These are phyloP conservation scores for Scaptomyza reducta DNA, from an alignment of 2,888 invertebrate species.

Conservation along the genomic window DNA sequence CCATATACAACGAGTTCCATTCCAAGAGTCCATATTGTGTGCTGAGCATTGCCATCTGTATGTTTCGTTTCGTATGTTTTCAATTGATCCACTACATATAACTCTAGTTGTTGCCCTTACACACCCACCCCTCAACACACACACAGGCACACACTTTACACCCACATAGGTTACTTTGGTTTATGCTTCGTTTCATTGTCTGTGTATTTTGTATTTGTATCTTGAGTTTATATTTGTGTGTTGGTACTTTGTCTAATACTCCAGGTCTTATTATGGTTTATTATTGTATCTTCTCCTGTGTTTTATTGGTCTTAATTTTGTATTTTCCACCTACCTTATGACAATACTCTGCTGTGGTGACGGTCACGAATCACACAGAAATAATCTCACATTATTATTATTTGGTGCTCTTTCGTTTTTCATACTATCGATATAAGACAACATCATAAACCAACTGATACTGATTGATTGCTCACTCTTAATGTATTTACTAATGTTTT, in stretches of 20 bases:
- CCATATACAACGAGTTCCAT: slow-evolving; percentile 5
- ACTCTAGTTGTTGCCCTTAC: slow-evolving; percentile 3
- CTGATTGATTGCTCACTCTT: neutral
- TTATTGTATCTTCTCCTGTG: slow-evolving; percentile 26
- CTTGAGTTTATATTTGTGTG: slow-evolving; percentile 6
- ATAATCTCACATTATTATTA: slow-evolving; percentile 23
- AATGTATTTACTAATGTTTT: slow-evolving; percentile 21
- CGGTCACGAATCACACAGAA: slow-evolving; percentile 54
- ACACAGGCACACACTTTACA: slow-evolving; percentile 17
- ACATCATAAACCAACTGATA: slow-evolving; percentile 9
- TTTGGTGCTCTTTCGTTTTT: slow-evolving; percentile 56
- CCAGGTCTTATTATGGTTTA: slow-evolving; percentile 23
- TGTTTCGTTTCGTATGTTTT: slow-evolving; percentile 54
- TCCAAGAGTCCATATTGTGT: slow-evolving; percentile 49
- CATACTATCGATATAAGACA: slow-evolving; percentile 9
- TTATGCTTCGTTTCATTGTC: slow-evolving; percentile 37
- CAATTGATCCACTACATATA: slow-evolving; percentile 18
- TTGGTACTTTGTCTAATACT: slow-evolving; percentile 44
- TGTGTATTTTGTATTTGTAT: slow-evolving; percentile 17
- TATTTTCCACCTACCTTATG: slow-evolving; percentile 28
- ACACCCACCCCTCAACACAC: slow-evolving; percentile 5
- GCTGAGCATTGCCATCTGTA: slow-evolving; percentile 55
- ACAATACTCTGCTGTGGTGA: slow-evolving; percentile 62
- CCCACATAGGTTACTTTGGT: slow-evolving; percentile 31
- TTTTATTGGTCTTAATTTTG: slow-evolving; percentile 18